phyloP scores from a whole-genome alignment of 2,113 vertebrate species.

The Lepisosteus osseus region DNA sequence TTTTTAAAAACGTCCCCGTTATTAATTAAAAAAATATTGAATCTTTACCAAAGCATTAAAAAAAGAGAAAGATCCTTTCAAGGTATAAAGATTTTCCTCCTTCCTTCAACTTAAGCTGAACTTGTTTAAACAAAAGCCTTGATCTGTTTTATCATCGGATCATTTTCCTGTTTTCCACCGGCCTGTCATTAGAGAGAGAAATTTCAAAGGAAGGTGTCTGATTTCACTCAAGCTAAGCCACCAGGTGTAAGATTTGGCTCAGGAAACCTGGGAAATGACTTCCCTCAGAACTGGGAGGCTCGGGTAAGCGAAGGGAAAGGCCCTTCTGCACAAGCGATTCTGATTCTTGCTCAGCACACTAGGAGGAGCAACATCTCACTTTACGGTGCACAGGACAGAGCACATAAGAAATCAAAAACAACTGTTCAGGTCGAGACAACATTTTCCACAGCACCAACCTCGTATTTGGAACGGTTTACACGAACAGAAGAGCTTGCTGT shows the following conservation, averaged over 20 bases:
- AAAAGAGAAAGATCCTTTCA: not conserved
- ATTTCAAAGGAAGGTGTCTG: constrained; percentile 3
- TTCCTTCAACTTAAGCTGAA: constrained; percentile 36
- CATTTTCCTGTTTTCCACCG: constrained; percentile 50
- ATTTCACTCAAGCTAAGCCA: constrained; percentile 7
- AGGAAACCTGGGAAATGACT: constrained; percentile 28
- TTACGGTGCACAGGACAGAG: constrained; percentile 9
- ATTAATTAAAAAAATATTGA: no score
- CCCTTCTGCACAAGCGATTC: not conserved
- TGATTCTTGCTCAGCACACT: constrained; percentile 17
- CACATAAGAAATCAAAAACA: constrained; percentile 8
- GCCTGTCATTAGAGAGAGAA: constrained; percentile 52
- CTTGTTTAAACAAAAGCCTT: constrained; percentile 60
- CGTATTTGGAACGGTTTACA: no score
- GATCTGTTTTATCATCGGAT: constrained; percentile 50
- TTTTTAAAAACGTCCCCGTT: not conserved
- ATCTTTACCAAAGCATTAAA: not conserved
- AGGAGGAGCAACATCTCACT: constrained; percentile 28
- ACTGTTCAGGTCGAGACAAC: constrained; percentile 10
- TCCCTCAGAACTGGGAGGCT: constrained; percentile 12
- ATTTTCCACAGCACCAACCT: constrained; percentile 14
- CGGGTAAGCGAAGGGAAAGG: not conserved
- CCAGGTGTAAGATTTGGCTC: constrained; percentile 30
- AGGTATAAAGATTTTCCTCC: not conserved
- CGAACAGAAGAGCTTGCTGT: no score